Evolutionary conservation across 2,888 invertebrate genomes (phyloP), one percentile per base, ranked within the genome.

Genomic region (Alviniconcha strummeri): DNA sequence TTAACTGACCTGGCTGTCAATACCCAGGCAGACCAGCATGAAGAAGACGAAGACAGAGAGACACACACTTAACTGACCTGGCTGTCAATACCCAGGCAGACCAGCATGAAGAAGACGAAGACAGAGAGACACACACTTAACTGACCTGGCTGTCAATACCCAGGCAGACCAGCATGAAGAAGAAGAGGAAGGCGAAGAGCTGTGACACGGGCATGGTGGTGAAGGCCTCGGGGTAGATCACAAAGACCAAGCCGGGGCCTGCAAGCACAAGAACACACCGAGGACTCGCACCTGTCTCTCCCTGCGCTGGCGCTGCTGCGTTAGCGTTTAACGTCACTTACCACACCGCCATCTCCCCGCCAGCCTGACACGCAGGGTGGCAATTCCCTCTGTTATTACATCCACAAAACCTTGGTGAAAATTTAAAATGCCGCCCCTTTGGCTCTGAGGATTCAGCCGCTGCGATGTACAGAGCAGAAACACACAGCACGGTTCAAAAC

Each of bases 181-280:
- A 92, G 88, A 92, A 92, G 11, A 91, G 87, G 52, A 88, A 88
- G 15, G 92, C 89, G 83, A 92, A 91, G 64, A 92, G 86, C 83
- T 91, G 92, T 8, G 91, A 88, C 8, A 87, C 90, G 13, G 91
- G 91, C 91, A 92, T 90, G 55, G 89, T 88, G 79, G 87, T 86
- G 85, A 92, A 92, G 75, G 92, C 92, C 85, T 90, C 91, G 52
- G 92, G 92, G 87, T 92, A 92, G 81, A 92, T 90, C 8, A 92
- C 89, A 87, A 92, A 92, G 82, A 92, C 92, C 8, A 92, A 87
- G 5, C 92, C 92, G 7, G 92, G 92, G 72, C 92, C 92, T 92
- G 85, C 8, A 88, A 87, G 56, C 80, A 84, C 78, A 78, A 19
- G 52, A 60, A 60, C 69, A 54, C 55, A n/a, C 69, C 4, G 52